Evolutionary conservation across 2,888 invertebrate genomes (phyloP).

Genomic region (Galeruca laticollis): DNA sequence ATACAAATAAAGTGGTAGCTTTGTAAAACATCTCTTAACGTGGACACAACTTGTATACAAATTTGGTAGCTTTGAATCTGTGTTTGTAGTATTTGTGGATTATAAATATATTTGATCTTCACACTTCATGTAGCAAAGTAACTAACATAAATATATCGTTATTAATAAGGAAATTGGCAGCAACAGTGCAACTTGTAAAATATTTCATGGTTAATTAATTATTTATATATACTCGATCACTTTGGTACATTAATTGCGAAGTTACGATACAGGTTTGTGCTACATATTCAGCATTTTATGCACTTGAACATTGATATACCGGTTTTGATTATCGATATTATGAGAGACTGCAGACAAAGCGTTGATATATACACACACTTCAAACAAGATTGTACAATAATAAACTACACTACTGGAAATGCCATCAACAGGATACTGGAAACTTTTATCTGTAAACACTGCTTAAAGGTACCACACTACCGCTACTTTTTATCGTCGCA

Average conservation of each 20-base stretch:
- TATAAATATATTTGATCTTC: background rate
- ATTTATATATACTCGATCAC: background rate
- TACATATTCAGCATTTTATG: background rate
- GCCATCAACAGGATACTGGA: background rate
- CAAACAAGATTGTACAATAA: background rate
- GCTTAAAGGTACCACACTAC: conserved; percentile 7
- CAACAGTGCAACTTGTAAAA: no score
- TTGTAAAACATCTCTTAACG: conserved; percentile 3
- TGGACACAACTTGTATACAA: background rate
- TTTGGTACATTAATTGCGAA: background rate
- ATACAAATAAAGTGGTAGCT: conserved; percentile 7
- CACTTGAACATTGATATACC: background rate
- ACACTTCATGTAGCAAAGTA: background rate
- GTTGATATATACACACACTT: background rate
- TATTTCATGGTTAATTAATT: background rate
- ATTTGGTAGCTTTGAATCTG: conserved; percentile 3
- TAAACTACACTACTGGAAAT: background rate
- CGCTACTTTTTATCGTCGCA: background rate
- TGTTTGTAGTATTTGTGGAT: background rate
- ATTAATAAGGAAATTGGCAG: no score
- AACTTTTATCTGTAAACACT: conserved; percentile 1
- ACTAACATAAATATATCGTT: no score
- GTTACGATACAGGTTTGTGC: background rate
- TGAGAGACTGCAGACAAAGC: conserved; percentile 1
- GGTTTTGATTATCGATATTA: background rate